Base-by-base conservation (phyloP, 2,113 vertebrate genomes). In the Sebastes fasciatus region DNA sequence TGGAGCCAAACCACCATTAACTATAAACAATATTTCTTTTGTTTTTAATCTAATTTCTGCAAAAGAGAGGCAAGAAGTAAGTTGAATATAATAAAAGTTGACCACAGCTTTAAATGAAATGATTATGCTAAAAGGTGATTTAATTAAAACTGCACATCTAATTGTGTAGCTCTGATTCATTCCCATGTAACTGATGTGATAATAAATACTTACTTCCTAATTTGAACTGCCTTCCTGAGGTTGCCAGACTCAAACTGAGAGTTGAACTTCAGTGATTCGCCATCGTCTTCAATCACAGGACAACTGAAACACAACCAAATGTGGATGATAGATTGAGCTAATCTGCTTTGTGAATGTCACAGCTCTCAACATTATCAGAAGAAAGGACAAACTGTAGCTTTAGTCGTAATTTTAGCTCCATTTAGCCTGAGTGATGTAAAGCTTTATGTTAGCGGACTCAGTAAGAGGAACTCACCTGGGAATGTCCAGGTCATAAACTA, bases 221-320 rank as follows among this genome's bases (percentile, higher is more conserved):
- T 96, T 94, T 99, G 98, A 93, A 99, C 94, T 80, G 97, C 98
- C 95, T 99, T 99, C 85, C 98, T 97, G 45, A 99, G 94, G 91
- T 99, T 99, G 72, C 98, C 98, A 79, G 98, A 99, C 93, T 99
- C 98, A 94, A 99, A 99, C 94, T 96, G 97, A 26, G 98, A 99
- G 93, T 98, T 99, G 94, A 99, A 99, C 92, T 97, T 99, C 91
- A 99, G 95, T 66, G 97, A 92, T 85, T 98, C 97, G 54, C 95
- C 96, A 55, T 96, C 95, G 72, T 99, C 92, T 85, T 91, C 97
- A 80, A 96, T 94, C 76, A 96, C 71, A 9, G 92, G 89, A 79
- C 83, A 97, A 90, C 98, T 99, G 16, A 42, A 86, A 92, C 14
- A 71, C 68, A 79, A 83, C 51, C 69, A 48, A 14, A 77, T 54